These are phyloP conservation scores for Cynodonichthys magdalenae DNA, from an alignment of 2,797 vertebrate genomes.

Conservation along the genomic window DNA sequence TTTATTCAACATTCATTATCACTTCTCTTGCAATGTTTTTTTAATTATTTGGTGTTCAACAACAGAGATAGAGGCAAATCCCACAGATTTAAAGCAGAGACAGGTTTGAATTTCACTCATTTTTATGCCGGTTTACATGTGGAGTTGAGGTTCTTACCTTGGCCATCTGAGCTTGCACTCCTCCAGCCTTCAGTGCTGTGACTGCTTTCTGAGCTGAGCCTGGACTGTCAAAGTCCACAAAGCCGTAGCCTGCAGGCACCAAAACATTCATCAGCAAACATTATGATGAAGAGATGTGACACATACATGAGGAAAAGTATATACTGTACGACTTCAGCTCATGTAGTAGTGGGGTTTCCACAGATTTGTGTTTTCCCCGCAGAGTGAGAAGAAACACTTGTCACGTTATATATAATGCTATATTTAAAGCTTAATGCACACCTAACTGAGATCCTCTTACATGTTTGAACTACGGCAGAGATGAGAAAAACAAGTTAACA, in stretches of 20 bases:
- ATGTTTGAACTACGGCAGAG: background rate
- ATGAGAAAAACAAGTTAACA: background rate
- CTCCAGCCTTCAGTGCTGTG: slow-evolving; percentile 86
- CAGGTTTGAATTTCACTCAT: too few relatives aligned
- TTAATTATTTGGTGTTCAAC: background rate
- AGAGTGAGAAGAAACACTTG: background rate
- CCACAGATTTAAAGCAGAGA: too few relatives aligned
- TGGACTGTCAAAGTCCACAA: slow-evolving; percentile 92
- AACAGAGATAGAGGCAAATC: background rate
- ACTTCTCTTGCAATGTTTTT: background rate
- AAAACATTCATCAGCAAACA: slow-evolving; percentile 23
- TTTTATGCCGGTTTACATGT: background rate
- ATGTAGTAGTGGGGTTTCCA: background rate
- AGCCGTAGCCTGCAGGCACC: slow-evolving; percentile 85
- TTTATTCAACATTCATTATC: background rate
- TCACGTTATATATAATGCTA: too few relatives aligned
- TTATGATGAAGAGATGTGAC: slow-evolving; percentile 30
- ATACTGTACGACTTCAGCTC: slow-evolving; percentile 15
- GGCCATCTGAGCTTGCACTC: slow-evolving; percentile 92
- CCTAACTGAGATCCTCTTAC: background rate
- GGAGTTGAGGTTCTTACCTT: slow-evolving; percentile 77
- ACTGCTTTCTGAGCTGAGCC: slow-evolving; percentile 89
- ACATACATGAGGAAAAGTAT: slow-evolving; percentile 1
- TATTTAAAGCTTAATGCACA: too few relatives aligned
- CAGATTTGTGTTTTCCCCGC: slow-evolving; percentile 1